Evolutionary conservation across 92 coral and sea anemone genomes (phyloP).

Genomic region (Porites cylindrica): DNA sequence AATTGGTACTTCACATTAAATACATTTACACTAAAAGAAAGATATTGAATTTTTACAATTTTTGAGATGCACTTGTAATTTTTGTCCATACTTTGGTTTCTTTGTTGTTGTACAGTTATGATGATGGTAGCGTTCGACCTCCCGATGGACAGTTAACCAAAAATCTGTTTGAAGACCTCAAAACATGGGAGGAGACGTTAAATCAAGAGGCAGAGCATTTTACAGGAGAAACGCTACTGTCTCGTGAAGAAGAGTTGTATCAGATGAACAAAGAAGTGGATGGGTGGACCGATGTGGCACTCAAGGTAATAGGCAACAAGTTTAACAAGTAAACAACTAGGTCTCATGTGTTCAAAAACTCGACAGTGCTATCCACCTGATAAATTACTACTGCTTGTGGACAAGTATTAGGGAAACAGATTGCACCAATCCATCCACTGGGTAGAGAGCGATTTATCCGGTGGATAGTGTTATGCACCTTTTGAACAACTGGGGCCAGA

Average conservation of each 20-base stretch:
- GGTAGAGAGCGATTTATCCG: too few species aligned
- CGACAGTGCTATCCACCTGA: too few species aligned
- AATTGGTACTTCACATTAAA: too few species aligned
- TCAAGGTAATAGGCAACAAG: slow-evolving; percentile 64
- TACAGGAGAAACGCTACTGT: slow-evolving; percentile 87
- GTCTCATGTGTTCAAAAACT: too few species aligned
- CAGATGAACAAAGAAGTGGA: slow-evolving; percentile 94
- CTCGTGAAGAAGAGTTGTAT: slow-evolving; percentile 88
- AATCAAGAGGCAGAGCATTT: slow-evolving; percentile 93
- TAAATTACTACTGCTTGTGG: too few species aligned
- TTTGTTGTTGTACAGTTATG: slow-evolving; percentile 69
- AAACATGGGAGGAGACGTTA: slow-evolving; percentile 83
- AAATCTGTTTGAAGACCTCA: slow-evolving; percentile 80
- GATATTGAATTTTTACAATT: too few species aligned
- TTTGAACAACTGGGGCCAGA: too few species aligned
- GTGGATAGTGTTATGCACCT: too few species aligned
- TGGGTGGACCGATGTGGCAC: slow-evolving; percentile 96
- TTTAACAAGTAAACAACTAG: neutral
- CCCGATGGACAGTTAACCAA: slow-evolving; percentile 82
- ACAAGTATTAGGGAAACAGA: too few species aligned
- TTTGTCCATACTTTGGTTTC: neutral
- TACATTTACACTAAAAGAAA: too few species aligned
- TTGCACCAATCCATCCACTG: too few species aligned
- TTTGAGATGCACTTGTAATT: too few species aligned
- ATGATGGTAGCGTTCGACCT: slow-evolving; percentile 86